Percentiles rank a stretch among this genome's conserved stretches.
Evolutionary conservation across 2,113 vertebrate genomes (phyloP).

Genomic region (Antigone vipio): DNA sequence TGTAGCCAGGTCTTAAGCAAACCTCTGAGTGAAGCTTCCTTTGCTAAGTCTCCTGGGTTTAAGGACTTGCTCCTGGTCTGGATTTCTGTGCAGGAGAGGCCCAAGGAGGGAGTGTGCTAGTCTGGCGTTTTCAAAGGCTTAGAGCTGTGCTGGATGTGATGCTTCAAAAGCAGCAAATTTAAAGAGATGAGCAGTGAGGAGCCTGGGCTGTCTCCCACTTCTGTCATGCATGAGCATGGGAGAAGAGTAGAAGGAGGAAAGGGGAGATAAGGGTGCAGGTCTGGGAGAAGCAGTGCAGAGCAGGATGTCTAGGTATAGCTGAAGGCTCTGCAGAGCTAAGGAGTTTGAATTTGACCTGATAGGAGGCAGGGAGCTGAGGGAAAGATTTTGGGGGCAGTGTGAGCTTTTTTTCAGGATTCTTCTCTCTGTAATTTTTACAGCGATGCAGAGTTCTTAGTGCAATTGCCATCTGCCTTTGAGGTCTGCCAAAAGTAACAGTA

Average conservation of each 20-base stretch:
- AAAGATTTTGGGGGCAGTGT: not conserved
- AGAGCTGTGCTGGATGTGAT: not conserved
- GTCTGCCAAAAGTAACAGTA: not conserved
- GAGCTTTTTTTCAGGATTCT: not conserved
- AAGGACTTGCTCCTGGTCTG: not conserved
- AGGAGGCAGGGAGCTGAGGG: not conserved
- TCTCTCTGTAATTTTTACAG: not conserved
- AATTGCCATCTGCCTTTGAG: not conserved
- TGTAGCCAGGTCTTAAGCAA: not conserved
- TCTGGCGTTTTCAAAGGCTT: not conserved
- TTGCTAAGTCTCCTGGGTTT: not conserved
- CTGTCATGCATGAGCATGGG: fast-evolving
- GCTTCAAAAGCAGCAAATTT: not conserved
- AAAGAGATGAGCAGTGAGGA: not conserved
- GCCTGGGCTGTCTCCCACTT: not conserved
- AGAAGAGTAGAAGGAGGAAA: not conserved
- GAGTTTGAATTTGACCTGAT: not conserved
- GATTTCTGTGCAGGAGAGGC: not conserved
- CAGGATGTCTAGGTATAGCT: not conserved
- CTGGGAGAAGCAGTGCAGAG: not conserved
- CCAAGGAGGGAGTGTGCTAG: not conserved
- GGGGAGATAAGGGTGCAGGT: not conserved
- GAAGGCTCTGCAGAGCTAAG: not conserved
- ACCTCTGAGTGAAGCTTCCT: not conserved
- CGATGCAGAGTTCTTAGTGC: not conserved